Conservation (phyloP, 1,140 invertebrate genomes). For the Pectinophora gossypiella region DNA sequence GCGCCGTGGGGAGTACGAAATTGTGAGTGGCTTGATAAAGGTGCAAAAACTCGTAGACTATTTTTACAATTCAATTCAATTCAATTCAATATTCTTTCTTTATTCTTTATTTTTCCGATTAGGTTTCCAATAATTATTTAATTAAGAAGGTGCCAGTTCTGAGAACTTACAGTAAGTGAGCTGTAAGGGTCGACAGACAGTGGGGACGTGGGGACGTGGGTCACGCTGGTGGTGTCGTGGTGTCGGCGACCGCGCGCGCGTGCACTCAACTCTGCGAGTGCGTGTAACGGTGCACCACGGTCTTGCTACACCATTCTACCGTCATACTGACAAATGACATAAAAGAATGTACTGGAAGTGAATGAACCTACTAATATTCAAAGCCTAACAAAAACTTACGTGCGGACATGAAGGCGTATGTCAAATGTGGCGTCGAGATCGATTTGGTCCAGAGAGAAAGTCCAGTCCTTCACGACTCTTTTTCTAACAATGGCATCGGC, state of each 20-base stretch:
- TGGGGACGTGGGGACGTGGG: constrained; percentile 16
- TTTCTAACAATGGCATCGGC: too few species aligned
- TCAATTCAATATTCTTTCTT: too few species aligned
- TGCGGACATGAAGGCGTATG: background rate
- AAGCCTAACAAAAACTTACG: constrained; percentile 9
- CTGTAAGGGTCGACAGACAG: too few species aligned
- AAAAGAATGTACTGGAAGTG: background rate
- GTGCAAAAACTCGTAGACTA: too few species aligned
- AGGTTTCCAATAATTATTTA: too few species aligned
- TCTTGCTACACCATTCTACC: constrained; percentile 31
- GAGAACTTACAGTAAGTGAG: too few species aligned
- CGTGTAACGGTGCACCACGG: constrained; percentile 60
- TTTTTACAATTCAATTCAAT: too few species aligned
- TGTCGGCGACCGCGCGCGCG: constrained; percentile 64
- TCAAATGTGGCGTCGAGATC: too few species aligned
- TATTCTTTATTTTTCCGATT: too few species aligned
- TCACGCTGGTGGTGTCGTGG: constrained; percentile 51
- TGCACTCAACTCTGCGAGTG: constrained; percentile 62
- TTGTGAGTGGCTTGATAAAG: background rate
- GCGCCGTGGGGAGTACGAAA: constrained; percentile 1
- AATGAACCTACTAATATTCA: background rate
- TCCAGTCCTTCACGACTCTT: background rate
- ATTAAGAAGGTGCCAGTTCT: too few species aligned
- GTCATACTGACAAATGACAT: constrained; percentile 20
- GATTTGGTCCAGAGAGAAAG: too few species aligned